Evolutionary conservation across 1,140 invertebrate species (phyloP).

Genomic region (Rhyacophila brunnea): DNA sequence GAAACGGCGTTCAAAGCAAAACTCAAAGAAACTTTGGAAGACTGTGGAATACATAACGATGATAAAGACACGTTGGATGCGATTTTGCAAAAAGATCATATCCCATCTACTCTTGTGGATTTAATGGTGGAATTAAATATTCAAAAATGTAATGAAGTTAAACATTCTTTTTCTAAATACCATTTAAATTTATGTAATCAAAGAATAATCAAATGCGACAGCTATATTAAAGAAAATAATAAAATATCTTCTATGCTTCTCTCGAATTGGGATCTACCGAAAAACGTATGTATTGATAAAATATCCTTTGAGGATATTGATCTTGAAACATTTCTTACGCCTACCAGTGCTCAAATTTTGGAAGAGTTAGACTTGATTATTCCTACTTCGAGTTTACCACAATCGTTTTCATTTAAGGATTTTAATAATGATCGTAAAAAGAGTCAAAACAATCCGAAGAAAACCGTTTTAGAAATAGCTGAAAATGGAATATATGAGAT

Average conservation of each 20-base stretch:
- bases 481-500: neutral
- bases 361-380: neutral
- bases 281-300: slow-evolving; percentile 3
- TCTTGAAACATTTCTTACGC: neutral
- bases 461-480: neutral
- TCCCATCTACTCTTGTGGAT: slow-evolving; percentile 42
- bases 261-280: slow-evolving; percentile 3
- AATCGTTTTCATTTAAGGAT: neutral
- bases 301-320: slow-evolving; percentile 8
- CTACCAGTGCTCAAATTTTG: neutral
- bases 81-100: slow-evolving; percentile 21
- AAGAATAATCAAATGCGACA: neutral
- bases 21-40: slow-evolving; percentile 25
- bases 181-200: neutral
- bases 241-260: slow-evolving; percentile 5
- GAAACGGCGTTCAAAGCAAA: slow-evolving; percentile 22
- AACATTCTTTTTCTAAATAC: slow-evolving; percentile 8
- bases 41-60: slow-evolving; percentile 19
- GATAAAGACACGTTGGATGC: slow-evolving; percentile 11
- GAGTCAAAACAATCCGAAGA: neutral
- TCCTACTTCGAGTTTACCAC: neutral
- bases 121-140: slow-evolving; percentile 46
- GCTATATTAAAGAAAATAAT: neutral
- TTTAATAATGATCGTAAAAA: neutral
- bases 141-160: slow-evolving; percentile 35